These are phyloP conservation scores for Bedellia somnulentella DNA, from an alignment of 2,888 invertebrate species.

Conservation along the genomic window DNA sequence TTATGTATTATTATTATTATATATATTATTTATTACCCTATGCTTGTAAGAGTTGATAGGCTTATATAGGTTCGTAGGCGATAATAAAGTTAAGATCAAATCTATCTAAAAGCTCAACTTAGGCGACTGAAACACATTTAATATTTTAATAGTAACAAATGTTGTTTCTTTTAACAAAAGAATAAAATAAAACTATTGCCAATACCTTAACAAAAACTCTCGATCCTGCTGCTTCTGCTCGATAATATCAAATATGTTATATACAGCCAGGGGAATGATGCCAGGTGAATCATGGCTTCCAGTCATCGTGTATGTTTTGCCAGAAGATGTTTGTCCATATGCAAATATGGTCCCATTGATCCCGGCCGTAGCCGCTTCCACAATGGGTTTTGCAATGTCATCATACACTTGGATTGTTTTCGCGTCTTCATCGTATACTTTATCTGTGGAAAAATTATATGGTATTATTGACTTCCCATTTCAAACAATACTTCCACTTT, in stretches of 20 bases:
- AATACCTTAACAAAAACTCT: slow-evolving; percentile 73
- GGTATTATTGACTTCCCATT: too few species aligned
- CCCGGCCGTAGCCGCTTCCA: slow-evolving; percentile 70
- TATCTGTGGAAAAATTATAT: too few species aligned
- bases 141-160: too few species aligned
- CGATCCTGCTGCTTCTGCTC: slow-evolving; percentile 62
- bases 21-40: slow-evolving; percentile 19
- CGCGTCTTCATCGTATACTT: slow-evolving; percentile 66
- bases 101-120: too few species aligned
- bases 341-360: slow-evolving; percentile 89
- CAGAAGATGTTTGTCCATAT: slow-evolving; percentile 90
- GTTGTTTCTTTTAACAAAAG: too few species aligned
- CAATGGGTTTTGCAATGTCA: slow-evolving; percentile 69
- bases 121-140: too few species aligned
- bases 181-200: too few species aligned
- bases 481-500: too few species aligned
- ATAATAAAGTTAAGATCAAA: too few species aligned
- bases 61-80: too few species aligned
- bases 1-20: background rate
- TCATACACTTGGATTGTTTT: slow-evolving; percentile 67
- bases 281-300: slow-evolving; percentile 72
- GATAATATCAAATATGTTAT: slow-evolving; percentile 70
- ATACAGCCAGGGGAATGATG: slow-evolving; percentile 72
- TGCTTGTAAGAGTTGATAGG: too few species aligned
- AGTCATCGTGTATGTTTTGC: slow-evolving; percentile 84